Evolutionary conservation across 1,140 invertebrate genomes (phyloP).

Genomic region (Stratiolaelaps scimitus): DNA sequence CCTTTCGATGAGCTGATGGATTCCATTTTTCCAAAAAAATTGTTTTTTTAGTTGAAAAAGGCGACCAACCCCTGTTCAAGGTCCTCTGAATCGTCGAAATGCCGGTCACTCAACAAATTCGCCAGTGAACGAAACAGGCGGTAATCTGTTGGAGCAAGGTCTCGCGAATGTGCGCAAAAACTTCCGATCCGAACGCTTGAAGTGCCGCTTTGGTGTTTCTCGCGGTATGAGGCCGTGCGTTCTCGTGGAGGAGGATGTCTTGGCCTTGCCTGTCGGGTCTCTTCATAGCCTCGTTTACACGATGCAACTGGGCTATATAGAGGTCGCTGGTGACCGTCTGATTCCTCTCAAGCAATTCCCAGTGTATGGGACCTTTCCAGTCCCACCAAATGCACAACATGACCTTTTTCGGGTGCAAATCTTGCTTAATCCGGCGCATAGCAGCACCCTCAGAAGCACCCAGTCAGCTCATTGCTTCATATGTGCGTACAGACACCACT

Average conservation of each 20-base stretch:
- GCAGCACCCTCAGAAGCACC: conserved; percentile 31
- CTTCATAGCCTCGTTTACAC: conserved; percentile 30
- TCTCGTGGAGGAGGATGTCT: conserved; percentile 36
- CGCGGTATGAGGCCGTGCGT: conserved; percentile 35
- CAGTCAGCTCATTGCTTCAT: no score
- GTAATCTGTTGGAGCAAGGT: no score
- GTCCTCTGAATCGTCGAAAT: no score
- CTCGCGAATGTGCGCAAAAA: no score
- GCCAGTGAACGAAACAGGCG: no score
- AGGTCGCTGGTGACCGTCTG: conserved; percentile 31
- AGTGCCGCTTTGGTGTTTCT: conserved; percentile 35
- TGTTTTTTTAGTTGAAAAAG: no score
- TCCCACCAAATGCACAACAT: conserved; percentile 33
- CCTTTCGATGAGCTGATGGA: no score
- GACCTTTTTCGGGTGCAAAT: conserved; percentile 29
- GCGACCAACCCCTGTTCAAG: no score
- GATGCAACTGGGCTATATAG: conserved; percentile 28
- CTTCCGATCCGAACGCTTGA: conserved; percentile 41
- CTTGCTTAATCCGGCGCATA: conserved; percentile 26
- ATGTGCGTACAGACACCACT: no score
- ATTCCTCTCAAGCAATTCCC: conserved; percentile 30
- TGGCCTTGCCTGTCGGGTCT: neutral
- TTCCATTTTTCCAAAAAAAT: no score
- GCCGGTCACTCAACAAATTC: no score
- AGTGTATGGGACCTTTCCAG: conserved; percentile 29